Evolutionary conservation across 1,140 invertebrate genomes (phyloP).

Genomic region (Steinernema khuongi): DNA sequence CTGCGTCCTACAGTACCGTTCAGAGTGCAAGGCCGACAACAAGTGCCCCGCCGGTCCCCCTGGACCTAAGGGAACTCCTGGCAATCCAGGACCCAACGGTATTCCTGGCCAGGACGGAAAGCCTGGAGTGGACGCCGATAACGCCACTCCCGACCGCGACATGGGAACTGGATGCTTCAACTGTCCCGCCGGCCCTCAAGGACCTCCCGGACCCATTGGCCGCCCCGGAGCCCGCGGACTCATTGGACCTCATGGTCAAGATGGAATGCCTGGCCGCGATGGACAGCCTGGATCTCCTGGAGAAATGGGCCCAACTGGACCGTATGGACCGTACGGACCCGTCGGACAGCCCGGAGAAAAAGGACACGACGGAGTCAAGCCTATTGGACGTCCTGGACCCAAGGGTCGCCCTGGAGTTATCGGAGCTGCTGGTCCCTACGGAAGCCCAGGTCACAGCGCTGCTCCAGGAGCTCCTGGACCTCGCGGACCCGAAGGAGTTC

Average conservation of each 20-base stretch:
- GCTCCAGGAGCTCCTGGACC: constrained; percentile 24
- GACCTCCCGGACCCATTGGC: not conserved
- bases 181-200: not conserved
- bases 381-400: constrained; percentile 1
- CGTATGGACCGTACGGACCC: not conserved
- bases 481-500: constrained; percentile 22
- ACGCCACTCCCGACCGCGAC: not conserved
- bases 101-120: constrained; percentile 13
- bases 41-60: constrained; percentile 42
- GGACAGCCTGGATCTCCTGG: constrained; percentile 37
- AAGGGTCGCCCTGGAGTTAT: constrained; percentile 20
- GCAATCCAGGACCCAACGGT: not conserved
- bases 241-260: constrained; percentile 23
- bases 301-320: constrained; percentile 27
- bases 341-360: not conserved
- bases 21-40: constrained; percentile 39
- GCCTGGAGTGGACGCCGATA: not conserved
- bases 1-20: not conserved
- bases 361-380: not conserved
- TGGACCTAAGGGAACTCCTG: not conserved
- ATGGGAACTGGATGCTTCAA: not conserved
- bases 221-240: not conserved
- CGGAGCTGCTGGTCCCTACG: constrained; percentile 21
- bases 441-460: not conserved
- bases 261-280: constrained; percentile 28